phyloP scores from a whole-genome alignment of 2,888 invertebrate species.

The Dynastes grantii region DNA sequence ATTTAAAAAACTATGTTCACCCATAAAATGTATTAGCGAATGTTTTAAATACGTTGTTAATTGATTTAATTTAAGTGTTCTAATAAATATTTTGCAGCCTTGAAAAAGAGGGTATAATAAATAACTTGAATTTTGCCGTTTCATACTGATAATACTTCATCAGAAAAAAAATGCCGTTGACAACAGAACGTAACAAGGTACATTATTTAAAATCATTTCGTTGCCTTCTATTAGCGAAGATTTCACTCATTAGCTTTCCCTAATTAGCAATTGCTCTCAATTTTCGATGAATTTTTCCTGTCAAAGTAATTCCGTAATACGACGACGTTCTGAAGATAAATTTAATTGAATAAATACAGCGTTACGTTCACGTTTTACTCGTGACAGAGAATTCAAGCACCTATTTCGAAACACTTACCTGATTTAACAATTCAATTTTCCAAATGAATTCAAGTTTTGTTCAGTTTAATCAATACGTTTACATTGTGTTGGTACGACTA shows the following conservation, averaged over 20 bases:
- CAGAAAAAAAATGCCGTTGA: too few species aligned
- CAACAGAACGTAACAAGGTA: too few species aligned
- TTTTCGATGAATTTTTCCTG: slow-evolving; percentile 14
- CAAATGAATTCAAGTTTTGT: slow-evolving; percentile 41
- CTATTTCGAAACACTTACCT: slow-evolving; percentile 44
- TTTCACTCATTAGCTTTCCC: neutral
- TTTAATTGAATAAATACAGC: slow-evolving; percentile 33
- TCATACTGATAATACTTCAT: too few species aligned
- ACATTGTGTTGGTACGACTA: slow-evolving; percentile 1
- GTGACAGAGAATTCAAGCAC: slow-evolving; percentile 17
- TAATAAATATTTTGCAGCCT: too few species aligned
- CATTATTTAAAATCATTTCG: too few species aligned
- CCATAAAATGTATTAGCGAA: too few species aligned
- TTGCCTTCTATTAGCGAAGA: neutral
- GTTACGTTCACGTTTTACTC: slow-evolving; percentile 29
- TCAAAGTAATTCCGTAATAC: slow-evolving; percentile 30
- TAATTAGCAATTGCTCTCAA: slow-evolving; percentile 13
- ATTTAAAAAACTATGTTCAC: too few species aligned
- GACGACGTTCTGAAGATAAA: slow-evolving; percentile 13
- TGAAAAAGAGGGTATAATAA: too few species aligned
- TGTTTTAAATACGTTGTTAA: too few species aligned
- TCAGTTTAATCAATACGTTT: slow-evolving; percentile 39
- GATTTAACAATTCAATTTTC: slow-evolving; percentile 45
- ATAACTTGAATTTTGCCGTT: too few species aligned
- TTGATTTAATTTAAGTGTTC: too few species aligned